These are phyloP conservation scores for Macropis europaea DNA, from an alignment of 2,888 invertebrate species.

Conservation along the genomic window DNA sequence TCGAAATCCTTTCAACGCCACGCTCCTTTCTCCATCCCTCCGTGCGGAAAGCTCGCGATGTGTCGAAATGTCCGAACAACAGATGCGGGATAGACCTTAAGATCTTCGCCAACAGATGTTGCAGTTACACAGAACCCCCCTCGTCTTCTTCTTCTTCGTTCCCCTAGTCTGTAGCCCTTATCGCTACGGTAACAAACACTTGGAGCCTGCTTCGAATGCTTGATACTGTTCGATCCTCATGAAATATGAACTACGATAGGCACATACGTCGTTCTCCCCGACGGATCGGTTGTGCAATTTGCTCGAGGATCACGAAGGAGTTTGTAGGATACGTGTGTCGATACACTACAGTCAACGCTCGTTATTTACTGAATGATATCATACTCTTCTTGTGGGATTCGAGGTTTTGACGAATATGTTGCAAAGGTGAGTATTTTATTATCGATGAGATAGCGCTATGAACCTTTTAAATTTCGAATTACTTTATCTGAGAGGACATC, in stretches of 20 bases:
- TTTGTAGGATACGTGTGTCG: slow-evolving; percentile 6
- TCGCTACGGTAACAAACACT: slow-evolving; percentile 70
- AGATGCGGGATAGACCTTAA: slow-evolving; percentile 55
- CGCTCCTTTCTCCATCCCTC: not conserved
- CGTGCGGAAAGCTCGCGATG: slow-evolving; percentile 39
- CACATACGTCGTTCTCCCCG: slow-evolving; percentile 40
- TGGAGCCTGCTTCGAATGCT: slow-evolving; percentile 66
- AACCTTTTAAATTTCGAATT: no score
- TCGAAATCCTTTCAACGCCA: slow-evolving; percentile 26
- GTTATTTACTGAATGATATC: not conserved
- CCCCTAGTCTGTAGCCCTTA: slow-evolving; percentile 52
- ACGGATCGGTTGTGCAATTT: slow-evolving; percentile 46
- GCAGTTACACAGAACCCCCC: slow-evolving; percentile 60
- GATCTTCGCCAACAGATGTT: slow-evolving; percentile 67
- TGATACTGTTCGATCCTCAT: slow-evolving; percentile 68
- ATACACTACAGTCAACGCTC: not conserved
- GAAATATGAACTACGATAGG: slow-evolving; percentile 72
- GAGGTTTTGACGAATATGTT: no score
- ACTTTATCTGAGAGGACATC: no score
- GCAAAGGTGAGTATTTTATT: no score
- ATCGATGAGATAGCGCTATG: no score
- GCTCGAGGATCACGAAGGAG: slow-evolving; percentile 36
- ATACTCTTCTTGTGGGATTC: not conserved
- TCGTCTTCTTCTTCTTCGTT: slow-evolving; percentile 12
- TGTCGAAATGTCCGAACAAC: slow-evolving; percentile 54